Evolutionary conservation across 2,888 invertebrate genomes (phyloP).

Genomic region (Periphyllus acericola): DNA sequence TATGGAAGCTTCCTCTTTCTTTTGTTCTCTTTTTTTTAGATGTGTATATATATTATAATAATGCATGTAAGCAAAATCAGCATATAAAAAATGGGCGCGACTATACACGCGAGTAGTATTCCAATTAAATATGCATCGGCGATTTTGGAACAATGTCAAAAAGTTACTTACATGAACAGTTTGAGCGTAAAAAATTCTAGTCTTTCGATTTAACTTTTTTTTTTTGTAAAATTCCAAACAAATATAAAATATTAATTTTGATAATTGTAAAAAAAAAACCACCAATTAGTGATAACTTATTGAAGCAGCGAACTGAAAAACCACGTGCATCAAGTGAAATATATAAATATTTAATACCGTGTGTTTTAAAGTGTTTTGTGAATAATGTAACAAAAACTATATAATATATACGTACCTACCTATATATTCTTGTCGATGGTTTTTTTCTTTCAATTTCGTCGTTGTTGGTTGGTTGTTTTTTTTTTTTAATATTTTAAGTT

Average conservation of each 20-base stretch:
- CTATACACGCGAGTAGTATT: slow-evolving; percentile 2
- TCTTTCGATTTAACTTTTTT: background rate
- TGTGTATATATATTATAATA: slow-evolving; percentile 18
- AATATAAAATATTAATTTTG: background rate
- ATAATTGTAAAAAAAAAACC: background rate
- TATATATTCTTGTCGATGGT: background rate
- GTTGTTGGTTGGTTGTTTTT: background rate
- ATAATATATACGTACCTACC: too few species aligned
- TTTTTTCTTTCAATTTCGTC: slow-evolving; percentile 23
- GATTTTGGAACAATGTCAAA: slow-evolving; percentile 56
- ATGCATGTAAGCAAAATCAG: slow-evolving; percentile 20
- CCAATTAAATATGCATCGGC: slow-evolving; percentile 53
- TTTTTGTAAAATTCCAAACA: background rate
- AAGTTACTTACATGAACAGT: background rate
- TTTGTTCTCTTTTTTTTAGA: slow-evolving; percentile 35
- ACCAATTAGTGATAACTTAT: background rate
- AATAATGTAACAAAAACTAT: background rate
- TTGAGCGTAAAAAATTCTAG: background rate
- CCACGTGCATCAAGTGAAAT: background rate
- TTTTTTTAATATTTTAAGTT: slow-evolving; percentile 17
- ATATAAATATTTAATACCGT: background rate
- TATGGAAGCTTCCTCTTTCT: slow-evolving; percentile 44
- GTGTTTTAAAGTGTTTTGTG: background rate
- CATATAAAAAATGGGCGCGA: slow-evolving; percentile 6
- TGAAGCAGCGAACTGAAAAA: background rate